A percentile compares a stretch with the other conserved stretches of the same genome.
phyloP scores from a whole-genome alignment of 2,888 invertebrate species.

The Andricus curvator region DNA sequence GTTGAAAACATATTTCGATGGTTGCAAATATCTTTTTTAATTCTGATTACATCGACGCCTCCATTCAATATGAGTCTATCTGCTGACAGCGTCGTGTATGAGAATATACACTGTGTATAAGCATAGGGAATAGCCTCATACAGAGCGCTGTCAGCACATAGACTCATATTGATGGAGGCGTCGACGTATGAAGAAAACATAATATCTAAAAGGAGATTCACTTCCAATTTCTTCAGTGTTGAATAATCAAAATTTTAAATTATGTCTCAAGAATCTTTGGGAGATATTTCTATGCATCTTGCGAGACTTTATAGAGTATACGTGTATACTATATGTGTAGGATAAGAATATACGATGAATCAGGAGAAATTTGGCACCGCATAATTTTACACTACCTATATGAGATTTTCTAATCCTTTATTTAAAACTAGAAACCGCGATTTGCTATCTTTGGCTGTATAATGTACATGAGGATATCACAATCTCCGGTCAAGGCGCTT shows the following conservation, averaged over 20 bases:
- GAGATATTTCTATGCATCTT: neutral
- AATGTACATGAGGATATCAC: constrained; percentile 9
- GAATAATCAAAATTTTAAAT: neutral
- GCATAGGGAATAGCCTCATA: too few species aligned
- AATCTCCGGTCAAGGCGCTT: constrained; percentile 45
- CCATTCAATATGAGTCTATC: too few species aligned
- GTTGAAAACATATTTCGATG: neutral
- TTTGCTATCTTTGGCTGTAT: neutral
- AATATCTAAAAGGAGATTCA: too few species aligned
- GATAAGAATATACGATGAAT: too few species aligned
- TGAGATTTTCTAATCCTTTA: neutral
- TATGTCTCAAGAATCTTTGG: neutral
- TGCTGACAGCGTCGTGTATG: too few species aligned
- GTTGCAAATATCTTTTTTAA: neutral
- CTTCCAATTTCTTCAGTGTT: neutral
- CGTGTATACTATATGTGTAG: too few species aligned
- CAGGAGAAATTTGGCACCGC: too few species aligned
- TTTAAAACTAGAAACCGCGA: neutral
- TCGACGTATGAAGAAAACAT: too few species aligned
- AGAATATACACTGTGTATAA: too few species aligned
- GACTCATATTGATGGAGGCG: too few species aligned
- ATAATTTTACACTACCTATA: neutral
- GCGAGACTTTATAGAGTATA: neutral
- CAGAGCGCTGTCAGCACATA: too few species aligned
- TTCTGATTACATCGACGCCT: too few species aligned